Evolutionary conservation across 2,888 invertebrate genomes (phyloP), one percentile per base, ranked within the genome.

Genomic region (Drosophila ustulata): DNA sequence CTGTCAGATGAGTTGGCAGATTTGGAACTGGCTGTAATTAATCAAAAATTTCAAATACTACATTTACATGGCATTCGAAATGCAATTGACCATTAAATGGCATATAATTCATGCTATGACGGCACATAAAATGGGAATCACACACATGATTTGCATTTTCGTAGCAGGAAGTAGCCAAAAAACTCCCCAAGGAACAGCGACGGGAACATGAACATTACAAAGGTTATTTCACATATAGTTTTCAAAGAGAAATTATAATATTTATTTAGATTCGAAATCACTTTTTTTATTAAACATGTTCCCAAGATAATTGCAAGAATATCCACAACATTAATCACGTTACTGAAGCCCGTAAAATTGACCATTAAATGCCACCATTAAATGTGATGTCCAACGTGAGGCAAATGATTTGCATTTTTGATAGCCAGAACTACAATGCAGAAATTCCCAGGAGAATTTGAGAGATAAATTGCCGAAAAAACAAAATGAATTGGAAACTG

Each of bases 41-140:
- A 82, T 82, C 87, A 82, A 83, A 77, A 32, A 37, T 73, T 62
- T 50, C n/a, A 73, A 65, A 51, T 75, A 52, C 53, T 65, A 57
- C 71, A 78, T 87, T 87, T 78, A 75, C 70, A 80, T 80, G 79
- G 50, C 68, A 66, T 73, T 75, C 52, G 34, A 71, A 78, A 80
- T 75, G 71, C 85, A 88, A 84, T 87, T 84, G 82, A 68, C 63
- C 85, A 66, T 81, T 73, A 83, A 87, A 89, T 76, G 68, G 77
- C 32, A 57, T 39, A 51, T 63, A 51, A 66, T 39, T 52, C 47
- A 30, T 71, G 46, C 66, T 57, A 41, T 80, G 80, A 73, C 61
- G 47, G 62, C 39, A 46, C 68, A 85, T 52, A 80, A 82, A 34
- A 25, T 51, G 8, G 9, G 41, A 58, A 53, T 32, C 47, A 52